Percentiles rank a stretch among this genome's conserved stretches.
phyloP scores from a whole-genome alignment of 2,797 vertebrate species.

The Serranus cabrilla region DNA sequence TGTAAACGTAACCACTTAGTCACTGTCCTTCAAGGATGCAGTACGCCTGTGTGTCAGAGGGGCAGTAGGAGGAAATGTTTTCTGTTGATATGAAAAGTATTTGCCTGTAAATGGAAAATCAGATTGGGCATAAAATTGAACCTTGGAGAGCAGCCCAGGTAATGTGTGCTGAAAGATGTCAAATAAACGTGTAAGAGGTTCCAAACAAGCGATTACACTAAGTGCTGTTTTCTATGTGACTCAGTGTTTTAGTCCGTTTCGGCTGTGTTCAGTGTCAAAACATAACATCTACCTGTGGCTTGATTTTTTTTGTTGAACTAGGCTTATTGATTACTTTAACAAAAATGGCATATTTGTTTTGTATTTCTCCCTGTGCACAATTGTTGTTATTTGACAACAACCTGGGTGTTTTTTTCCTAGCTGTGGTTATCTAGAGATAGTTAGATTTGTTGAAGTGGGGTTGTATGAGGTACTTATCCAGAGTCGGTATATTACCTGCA shows the following conservation, averaged over 20 bases:
- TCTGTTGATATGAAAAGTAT: slow-evolving; percentile 24
- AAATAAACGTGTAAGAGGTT: slow-evolving; percentile 7
- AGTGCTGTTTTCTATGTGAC: not conserved
- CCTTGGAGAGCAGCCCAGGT: slow-evolving; percentile 14
- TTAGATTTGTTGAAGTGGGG: no score
- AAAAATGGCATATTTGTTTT: not conserved
- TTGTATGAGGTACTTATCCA: no score
- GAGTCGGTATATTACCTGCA: no score
- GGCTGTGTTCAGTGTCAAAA: not conserved
- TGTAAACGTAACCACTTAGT: no score
- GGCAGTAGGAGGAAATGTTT: slow-evolving; percentile 24
- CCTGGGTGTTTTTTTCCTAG: not conserved
- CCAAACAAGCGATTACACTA: not conserved
- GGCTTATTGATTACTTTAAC: not conserved
- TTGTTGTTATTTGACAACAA: not conserved
- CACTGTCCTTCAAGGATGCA: no score
- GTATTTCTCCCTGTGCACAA: not conserved
- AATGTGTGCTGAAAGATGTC: slow-evolving; percentile 14
- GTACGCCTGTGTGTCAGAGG: no score
- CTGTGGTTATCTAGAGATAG: not conserved
- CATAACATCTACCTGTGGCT: not conserved
- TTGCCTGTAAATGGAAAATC: slow-evolving; percentile 34
- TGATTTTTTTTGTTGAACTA: not conserved
- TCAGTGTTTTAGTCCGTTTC: not conserved
- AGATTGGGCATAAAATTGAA: slow-evolving; percentile 22